Conservation (phyloP, 2,888 invertebrate genomes). For the Philonicus albiceps region DNA sequence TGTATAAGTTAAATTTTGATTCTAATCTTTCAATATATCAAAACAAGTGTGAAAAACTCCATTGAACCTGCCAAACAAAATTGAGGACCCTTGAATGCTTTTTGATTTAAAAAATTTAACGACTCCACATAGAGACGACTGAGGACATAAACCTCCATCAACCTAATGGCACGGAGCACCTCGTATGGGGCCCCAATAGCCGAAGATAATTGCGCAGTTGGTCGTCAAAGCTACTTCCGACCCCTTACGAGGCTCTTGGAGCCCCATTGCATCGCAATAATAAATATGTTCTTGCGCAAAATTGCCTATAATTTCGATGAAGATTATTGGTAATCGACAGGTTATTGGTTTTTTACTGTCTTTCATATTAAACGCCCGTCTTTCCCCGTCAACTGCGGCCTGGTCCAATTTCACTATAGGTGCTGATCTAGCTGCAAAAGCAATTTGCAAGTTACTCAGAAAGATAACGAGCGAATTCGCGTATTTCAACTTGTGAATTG, state of each 20-base stretch:
- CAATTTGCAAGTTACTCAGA: neutral
- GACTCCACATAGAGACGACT: neutral
- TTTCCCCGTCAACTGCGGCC: neutral
- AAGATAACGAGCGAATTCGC: neutral
- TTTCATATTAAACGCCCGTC: neutral
- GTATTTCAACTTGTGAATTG: neutral
- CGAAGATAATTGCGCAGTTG: neutral
- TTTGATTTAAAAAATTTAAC: neutral
- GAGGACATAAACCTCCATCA: neutral
- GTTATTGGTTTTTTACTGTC: constrained; percentile 14
- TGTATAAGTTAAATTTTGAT: no score
- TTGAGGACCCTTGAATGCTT: neutral
- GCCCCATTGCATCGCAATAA: neutral
- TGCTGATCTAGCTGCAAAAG: neutral
- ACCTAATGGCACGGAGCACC: neutral
- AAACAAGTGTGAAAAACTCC: neutral
- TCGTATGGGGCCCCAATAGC: neutral
- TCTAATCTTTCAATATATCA: neutral
- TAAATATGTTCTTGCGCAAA: constrained; percentile 10
- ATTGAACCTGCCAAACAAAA: neutral
- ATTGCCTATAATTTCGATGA: constrained; percentile 17
- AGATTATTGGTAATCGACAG: neutral
- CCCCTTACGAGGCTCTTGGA: neutral
- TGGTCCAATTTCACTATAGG: neutral
- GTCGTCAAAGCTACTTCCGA: neutral